Base-by-base conservation (phyloP, 2,888 invertebrate species). In the Eutolmus rufibarbis region DNA sequence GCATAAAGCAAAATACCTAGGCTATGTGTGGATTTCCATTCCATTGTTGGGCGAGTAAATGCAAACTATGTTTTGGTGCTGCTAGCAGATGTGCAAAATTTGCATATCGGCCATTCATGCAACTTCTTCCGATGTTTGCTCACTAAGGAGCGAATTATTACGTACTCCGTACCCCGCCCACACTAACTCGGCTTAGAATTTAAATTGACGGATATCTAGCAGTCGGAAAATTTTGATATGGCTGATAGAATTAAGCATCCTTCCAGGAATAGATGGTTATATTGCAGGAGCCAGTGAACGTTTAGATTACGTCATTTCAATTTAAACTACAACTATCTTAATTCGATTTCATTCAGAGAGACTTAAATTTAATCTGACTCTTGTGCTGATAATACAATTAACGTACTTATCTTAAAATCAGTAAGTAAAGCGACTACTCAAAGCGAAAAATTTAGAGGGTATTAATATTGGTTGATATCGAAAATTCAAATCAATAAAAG, bases 11-110 rank as follows among this genome's bases (percentile, higher is more conserved):
- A 74, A 74, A 74, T 74, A 31, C 28, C 78, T 78, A 43, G n/a
- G 5, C 78, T 40, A 23, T 28, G 40, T 78, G 43, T 8, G 40
- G 43, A 28, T 78, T 76, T 78, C 43, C 40, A 78, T 78, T 43
- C 78, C 23, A 40, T 78, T 78, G 78, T 78, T 78, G 78, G 23
- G 23, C 43, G 28, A 78, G 40, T 46, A 43, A 78, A 78, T 78
- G 78, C 43, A 78, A 78, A 78, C 40, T 78, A 78, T 43, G n/a
- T 78, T 76, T 66, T 28, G 66, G 66, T 78, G 46, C 28, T 23
- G 9, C 78, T 78, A 28, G 78, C 43, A 78, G 40, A 78, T 78
- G 78, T 78, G 78, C 43, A 78, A 28, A 40, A 78, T 78, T 78
- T 78, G 78, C 78, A 78, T 40, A 28, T 78, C 46, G 78, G 37